phyloP scores from a whole-genome alignment of 2,888 invertebrate genomes.

The Caenorhabditis wallacei region DNA sequence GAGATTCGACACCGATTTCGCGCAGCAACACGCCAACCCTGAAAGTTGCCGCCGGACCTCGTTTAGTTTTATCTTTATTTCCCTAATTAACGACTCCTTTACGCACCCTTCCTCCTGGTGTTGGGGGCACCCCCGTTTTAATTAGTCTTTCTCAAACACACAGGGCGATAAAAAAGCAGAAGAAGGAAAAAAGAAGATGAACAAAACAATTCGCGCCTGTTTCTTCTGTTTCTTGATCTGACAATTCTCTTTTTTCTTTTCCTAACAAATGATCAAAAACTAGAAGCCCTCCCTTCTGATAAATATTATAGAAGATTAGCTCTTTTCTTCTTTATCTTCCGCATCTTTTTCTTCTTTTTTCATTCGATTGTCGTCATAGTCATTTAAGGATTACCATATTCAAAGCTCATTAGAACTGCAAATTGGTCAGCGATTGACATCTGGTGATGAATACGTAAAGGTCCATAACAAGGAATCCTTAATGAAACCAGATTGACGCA shows the following conservation, averaged over 20 bases:
- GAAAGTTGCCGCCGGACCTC: constrained; percentile 63
- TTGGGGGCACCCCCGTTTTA: constrained; percentile 48
- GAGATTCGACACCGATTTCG: constrained; percentile 61
- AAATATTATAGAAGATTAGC: constrained; percentile 26
- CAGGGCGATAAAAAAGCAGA: constrained; percentile 44
- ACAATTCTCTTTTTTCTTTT: constrained; percentile 9
- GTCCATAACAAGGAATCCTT: constrained; percentile 32
- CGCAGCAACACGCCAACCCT: constrained; percentile 35
- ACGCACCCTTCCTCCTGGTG: constrained; percentile 45
- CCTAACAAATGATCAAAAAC: constrained; percentile 43
- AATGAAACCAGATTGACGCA: constrained; percentile 36
- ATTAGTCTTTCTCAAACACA: constrained; percentile 51
- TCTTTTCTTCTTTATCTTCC: constrained; percentile 18
- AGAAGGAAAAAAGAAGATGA: constrained; percentile 15
- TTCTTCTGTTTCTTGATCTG: constrained; percentile 20
- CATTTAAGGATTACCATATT: constrained; percentile 47
- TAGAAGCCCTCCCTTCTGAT: constrained; percentile 24
- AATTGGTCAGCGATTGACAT: constrained; percentile 48
- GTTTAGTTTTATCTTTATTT: constrained; percentile 63
- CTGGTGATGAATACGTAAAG: constrained; percentile 48
- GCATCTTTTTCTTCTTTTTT: too few species aligned
- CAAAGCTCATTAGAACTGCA: constrained; percentile 54
- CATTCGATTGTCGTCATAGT: constrained; percentile 51
- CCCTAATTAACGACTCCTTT: constrained; percentile 60
- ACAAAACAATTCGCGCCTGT: constrained; percentile 43